Evolutionary conservation across 2,797 vertebrate species (phyloP), one percentile per base, ranked within the genome.

Genomic region (Adrianichthys oophorus): DNA sequence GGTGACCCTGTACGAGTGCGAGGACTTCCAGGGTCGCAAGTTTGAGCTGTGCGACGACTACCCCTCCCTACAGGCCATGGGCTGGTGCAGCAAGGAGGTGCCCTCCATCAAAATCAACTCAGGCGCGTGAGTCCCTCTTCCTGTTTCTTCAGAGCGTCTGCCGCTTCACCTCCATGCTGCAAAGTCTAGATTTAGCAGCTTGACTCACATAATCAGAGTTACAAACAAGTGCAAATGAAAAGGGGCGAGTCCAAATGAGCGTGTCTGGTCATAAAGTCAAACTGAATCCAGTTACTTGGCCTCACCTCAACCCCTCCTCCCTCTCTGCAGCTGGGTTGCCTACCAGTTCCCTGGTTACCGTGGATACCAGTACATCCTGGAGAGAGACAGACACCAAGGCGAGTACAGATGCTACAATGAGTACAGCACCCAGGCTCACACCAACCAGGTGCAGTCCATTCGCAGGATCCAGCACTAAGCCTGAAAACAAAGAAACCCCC

Each of bases 291-390:
- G 2, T 40, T 17, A 23, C 19, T 15, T 29, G 48, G 52, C 51
- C 53, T 37, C 24, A 19, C 51, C 45, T 47, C 41, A 6, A 12
- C 23, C 29, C 40, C 15, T 24, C 46, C 26, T 43, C 29, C 18
- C 23, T 50, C 48, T 64, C 45, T 81, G 55, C 86, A 98, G 96
- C 83, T 98, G 96, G 96, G 96, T 98, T 59, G 95, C 94, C 68
- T 98, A 98, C 87, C 96, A 98, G 92, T 98, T 95, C 84, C 97
- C 96, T 0, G 97, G 97, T 78, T 98, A 98, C 92, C 93, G 95
- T 84, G 96, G 96, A 64, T 98, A 97, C 92, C 97, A 98, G 88
- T 98, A 98, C 53, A 93, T 98, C 85, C 85, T 98, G 92, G 97
- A 99, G 91, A 90, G 92, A 80, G 96, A 98, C 92, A 93, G 91